Evolutionary conservation across 2,113 vertebrate species (phyloP).

Genomic region (Syngnathus scovelli): DNA sequence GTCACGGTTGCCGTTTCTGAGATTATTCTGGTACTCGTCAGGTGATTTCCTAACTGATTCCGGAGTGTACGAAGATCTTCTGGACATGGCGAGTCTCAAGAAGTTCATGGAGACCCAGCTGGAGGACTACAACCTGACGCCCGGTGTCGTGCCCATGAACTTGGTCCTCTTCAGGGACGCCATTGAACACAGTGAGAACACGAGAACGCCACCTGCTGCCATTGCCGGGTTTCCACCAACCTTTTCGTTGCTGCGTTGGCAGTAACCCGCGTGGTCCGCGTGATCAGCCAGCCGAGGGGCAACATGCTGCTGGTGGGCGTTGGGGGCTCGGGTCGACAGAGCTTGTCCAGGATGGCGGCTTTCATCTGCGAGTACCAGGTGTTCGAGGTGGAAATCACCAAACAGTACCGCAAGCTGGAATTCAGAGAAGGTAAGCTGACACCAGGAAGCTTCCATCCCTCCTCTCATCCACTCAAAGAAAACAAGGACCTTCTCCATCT

Average conservation of each 20-base stretch:
- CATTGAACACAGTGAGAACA: conserved; percentile 76
- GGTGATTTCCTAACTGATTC: conserved; percentile 80
- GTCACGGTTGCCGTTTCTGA: background rate
- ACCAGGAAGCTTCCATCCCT: no score
- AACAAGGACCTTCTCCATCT: background rate
- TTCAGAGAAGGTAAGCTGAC: conserved; percentile 78
- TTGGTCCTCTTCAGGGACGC: conserved; percentile 84
- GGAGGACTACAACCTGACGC: conserved; percentile 76
- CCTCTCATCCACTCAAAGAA: background rate
- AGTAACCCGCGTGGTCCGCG: conserved; percentile 80
- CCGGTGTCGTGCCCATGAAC: conserved; percentile 74
- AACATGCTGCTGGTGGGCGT: conserved; percentile 87
- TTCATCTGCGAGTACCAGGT: conserved; percentile 79
- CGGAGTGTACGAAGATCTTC: conserved; percentile 79
- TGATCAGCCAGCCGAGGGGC: conserved; percentile 82
- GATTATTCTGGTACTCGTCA: conserved; percentile 27
- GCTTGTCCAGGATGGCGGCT: conserved; percentile 78
- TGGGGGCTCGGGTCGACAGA: conserved; percentile 83
- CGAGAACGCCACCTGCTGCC: background rate
- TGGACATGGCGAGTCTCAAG: conserved; percentile 74
- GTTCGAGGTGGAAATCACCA: conserved; percentile 84
- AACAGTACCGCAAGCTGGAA: conserved; percentile 80
- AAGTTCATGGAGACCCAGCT: conserved; percentile 76
- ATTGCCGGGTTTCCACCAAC: background rate
- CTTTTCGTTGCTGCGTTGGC: conserved; percentile 17